A percentile compares a stretch with the other conserved stretches of the same genome.
Evolutionary conservation across 2,113 vertebrate species (phyloP).

Genomic region (Engystomops pustulosus): DNA sequence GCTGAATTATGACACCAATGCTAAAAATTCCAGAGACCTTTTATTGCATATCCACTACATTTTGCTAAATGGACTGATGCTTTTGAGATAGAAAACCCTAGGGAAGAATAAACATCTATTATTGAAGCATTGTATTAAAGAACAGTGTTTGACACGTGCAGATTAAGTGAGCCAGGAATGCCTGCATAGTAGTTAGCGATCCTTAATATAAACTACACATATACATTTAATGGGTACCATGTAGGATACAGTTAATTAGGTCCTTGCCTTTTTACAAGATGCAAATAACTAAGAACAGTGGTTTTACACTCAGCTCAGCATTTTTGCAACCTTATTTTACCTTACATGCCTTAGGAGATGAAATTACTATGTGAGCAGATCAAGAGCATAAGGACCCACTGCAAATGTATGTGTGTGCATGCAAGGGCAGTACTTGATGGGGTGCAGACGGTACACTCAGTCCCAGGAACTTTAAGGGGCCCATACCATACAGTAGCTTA

Average conservation of each 20-base stretch:
- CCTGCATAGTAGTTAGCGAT: conserved; percentile 5
- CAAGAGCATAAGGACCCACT: too few species aligned
- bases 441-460: too few species aligned
- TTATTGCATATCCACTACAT: conserved; percentile 60
- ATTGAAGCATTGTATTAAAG: conserved; percentile 43
- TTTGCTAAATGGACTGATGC: conserved; percentile 55
- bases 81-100: conserved; percentile 54
- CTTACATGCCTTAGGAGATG: not conserved
- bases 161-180: conserved; percentile 36
- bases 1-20: conserved; percentile 58
- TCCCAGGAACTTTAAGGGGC: too few species aligned
- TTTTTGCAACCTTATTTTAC: not conserved
- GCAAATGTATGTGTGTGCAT: too few species aligned
- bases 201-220: conserved; percentile 4
- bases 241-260: conserved; percentile 8
- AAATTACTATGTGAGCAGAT: not conserved
- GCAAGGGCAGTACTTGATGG: too few species aligned
- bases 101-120: conserved; percentile 58
- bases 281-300: conserved; percentile 8
- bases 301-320: not conserved
- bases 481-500: too few species aligned
- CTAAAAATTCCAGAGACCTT: conserved; percentile 45
- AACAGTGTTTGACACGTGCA: conserved; percentile 40
- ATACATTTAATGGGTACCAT: not conserved
- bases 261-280: conserved; percentile 3